Base-by-base conservation (phyloP, 2,797 vertebrate genomes). In the Meda fulgida region DNA sequence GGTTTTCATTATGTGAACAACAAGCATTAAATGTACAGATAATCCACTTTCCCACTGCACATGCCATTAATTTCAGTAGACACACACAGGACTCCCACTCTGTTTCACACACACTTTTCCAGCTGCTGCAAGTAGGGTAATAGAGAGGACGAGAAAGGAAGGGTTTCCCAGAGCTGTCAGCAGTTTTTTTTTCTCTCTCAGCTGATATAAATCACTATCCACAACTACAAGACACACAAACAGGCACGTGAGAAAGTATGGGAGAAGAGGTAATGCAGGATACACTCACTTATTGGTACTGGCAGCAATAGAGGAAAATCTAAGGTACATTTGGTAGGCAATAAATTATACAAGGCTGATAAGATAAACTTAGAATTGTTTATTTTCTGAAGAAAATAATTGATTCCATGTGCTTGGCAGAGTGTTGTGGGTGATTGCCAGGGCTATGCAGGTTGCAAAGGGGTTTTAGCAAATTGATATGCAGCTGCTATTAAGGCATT, bases 151-250 rank as follows among this genome's bases (percentile, higher is more conserved):
- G 78, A 46, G 51, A 60, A 73, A 53, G 79, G 78, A 69, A 84
- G 78, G 36, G 29, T 84, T 91, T 92, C 91, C 89, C 90, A 90
- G 88, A 85, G 65, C 80, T 90, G 89, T 90, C 89, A 86, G 89
- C 81, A 83, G 80, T 87, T 81, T 79, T 84, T 79, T 84, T 87
- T 84, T 81, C 66, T 77, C 71, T 69, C 76, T 84, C 80, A 66
- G 23, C 76, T 85, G 77, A 88, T 80, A 91, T 91, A 91, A 88
- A 90, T 91, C 84, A 90, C 73, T 51, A 65, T 87, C 80, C 65
- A 26, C 18, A 8, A 73, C 23, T 67, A 66, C n/a, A 65, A n/a
- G 36, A 78, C 11, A 48, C 58, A 67, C 48, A 58, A 43, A 46
- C 38, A 51, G 38, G 58, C 46, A 65, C 1, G 40, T 55, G 70